phyloP scores from a whole-genome alignment of 2,888 invertebrate species.

The Dynastes tityus region DNA sequence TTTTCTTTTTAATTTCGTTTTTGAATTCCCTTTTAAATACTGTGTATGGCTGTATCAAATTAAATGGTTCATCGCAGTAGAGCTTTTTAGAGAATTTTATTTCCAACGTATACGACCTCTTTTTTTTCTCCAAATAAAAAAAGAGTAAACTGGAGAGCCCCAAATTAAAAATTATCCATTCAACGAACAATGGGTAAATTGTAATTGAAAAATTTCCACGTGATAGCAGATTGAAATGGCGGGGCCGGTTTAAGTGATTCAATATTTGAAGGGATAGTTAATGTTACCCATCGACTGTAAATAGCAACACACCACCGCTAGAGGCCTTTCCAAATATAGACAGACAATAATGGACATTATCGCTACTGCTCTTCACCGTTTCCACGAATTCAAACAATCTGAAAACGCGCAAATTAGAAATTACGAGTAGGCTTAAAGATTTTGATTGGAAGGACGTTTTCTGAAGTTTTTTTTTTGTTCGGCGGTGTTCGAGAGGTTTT shows the following conservation, averaged over 20 bases:
- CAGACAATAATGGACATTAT: constrained; percentile 43
- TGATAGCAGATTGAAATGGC: constrained; percentile 20
- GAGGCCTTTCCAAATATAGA: constrained; percentile 41
- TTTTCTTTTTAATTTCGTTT: too few relatives aligned
- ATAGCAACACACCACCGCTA: constrained; percentile 37
- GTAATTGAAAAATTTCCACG: constrained; percentile 36
- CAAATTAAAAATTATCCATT: constrained; percentile 11
- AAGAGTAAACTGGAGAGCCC: neutral
- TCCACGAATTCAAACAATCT: constrained; percentile 33
- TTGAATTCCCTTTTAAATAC: too few relatives aligned
- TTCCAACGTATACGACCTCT: too few relatives aligned
- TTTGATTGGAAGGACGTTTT: neutral
- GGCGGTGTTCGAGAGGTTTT: too few relatives aligned
- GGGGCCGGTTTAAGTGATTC: constrained; percentile 39
- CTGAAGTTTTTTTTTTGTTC: too few relatives aligned
- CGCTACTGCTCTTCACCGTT: constrained; percentile 13
- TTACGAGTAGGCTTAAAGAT: neutral
- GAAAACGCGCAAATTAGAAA: neutral
- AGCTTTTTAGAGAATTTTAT: too few relatives aligned
- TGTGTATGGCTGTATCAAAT: too few relatives aligned
- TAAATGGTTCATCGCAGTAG: too few relatives aligned
- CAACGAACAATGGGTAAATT: neutral
- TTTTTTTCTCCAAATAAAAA: constrained; percentile 1
- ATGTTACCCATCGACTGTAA: constrained; percentile 37
- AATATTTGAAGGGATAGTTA: constrained; percentile 41